Evolutionary conservation across 2,888 invertebrate species (phyloP).

Genomic region (Halocaridina rubra): DNA sequence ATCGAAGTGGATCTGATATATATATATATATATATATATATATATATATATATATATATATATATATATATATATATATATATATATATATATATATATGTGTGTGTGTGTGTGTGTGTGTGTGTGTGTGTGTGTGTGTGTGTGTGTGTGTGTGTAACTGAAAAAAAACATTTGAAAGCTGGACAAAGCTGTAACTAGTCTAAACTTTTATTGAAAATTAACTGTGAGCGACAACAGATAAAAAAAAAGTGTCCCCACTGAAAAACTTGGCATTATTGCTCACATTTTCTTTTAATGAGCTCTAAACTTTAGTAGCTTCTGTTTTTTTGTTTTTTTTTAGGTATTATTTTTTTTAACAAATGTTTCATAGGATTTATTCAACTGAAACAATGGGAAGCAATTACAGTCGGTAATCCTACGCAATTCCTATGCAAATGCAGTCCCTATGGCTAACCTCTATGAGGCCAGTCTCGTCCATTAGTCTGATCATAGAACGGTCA

Average conservation of each 20-base stretch:
- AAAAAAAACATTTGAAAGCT: neutral
- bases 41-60: neutral
- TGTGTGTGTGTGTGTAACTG: neutral
- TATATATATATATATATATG: neutral
- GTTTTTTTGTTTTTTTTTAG: too few relatives aligned
- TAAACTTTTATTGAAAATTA: too few relatives aligned
- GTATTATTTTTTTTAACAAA: too few relatives aligned
- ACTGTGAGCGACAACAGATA: too few relatives aligned
- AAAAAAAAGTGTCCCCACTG: too few relatives aligned
- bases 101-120: neutral
- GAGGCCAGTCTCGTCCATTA: neutral
- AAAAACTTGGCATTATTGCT: too few relatives aligned
- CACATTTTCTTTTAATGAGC: too few relatives aligned
- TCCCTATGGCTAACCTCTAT: neutral
- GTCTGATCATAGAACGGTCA: neutral
- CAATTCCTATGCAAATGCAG: neutral
- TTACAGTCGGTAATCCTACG: neutral
- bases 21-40: neutral
- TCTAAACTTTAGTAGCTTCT: too few relatives aligned
- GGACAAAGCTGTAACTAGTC: too few relatives aligned
- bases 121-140: neutral
- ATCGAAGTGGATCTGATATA: neutral
- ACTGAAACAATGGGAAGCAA: too few relatives aligned
- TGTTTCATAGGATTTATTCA: too few relatives aligned
- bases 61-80: neutral